A percentile compares a stretch with the other conserved stretches of the same genome.
Conservation (phyloP, 2,113 vertebrate genomes). For the Rhinolophus ferrumequinum region DNA sequence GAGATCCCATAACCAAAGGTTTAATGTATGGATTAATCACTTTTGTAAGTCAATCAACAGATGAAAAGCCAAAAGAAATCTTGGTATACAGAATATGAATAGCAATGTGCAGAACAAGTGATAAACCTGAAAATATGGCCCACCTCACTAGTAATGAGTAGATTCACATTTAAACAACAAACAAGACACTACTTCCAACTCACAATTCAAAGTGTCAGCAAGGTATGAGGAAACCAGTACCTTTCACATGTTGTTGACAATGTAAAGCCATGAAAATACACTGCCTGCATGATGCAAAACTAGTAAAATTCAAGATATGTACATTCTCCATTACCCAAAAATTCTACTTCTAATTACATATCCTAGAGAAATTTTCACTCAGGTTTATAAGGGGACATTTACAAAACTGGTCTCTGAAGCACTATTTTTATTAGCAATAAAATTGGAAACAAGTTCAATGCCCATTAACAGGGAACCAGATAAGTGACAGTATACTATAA, state of each 20-base stretch:
- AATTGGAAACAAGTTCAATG: slow-evolving; percentile 44
- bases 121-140: slow-evolving; percentile 5
- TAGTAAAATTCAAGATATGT: not conserved
- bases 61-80: not conserved
- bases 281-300: not conserved
- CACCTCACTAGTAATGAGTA: not conserved
- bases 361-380: not conserved
- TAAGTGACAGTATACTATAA: slow-evolving; percentile 35
- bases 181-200: not conserved
- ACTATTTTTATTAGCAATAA: slow-evolving; percentile 54
- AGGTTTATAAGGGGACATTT: not conserved
- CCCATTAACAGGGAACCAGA: slow-evolving; percentile 5
- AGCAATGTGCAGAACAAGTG: slow-evolving; percentile 30
- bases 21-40: not conserved
- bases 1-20: not conserved
- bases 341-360: not conserved
- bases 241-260: not conserved
- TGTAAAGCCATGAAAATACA: not conserved
- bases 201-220: not conserved
- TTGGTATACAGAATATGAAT: not conserved
- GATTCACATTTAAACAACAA: slow-evolving; percentile 14
- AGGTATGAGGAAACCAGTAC: not conserved
- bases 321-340: not conserved
- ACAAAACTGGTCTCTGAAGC: not conserved
- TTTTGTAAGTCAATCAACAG: not conserved